Base-by-base conservation (phyloP, 2,113 vertebrate genomes). In the Dicaeum eximium region DNA sequence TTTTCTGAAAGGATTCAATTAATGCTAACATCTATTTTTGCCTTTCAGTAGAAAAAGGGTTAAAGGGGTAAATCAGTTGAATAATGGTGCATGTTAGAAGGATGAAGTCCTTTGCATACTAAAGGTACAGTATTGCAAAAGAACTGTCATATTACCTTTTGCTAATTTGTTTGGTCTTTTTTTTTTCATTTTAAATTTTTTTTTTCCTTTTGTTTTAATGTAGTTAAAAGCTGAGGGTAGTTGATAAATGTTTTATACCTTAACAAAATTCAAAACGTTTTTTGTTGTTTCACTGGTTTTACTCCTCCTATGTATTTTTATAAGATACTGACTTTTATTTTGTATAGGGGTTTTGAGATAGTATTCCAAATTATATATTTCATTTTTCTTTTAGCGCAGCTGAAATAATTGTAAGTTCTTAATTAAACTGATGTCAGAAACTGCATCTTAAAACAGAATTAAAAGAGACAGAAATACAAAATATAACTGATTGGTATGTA, bases 91-190 rank as follows among this genome's bases (percentile, higher is more conserved):
- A 74, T 53, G 7, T 80, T 58, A 88, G 82, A 92, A 86, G 87
- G 96, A 85, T 96, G 94, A 96, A 96, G 95, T 97, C 95, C 87
- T 96, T 97, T 96, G 84, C 87, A 73, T 95, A 73, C 75, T 90
- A 95, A 94, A 96, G 87, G 86, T 93, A 94, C 93, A 93, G 92
- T 67, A 14, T 42, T 92, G 67, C 72, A 64, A 79, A 95, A 95
- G 50, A 88, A 44, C 38, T 87, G 27, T 92, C 38, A 47, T 24
- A 40, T 73, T 83, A 69, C 22, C 73, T 86, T 93, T 77, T 66
- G 88, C 50, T 84, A 80, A 91, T 88, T 85, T 54, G 40, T 90
- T 88, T 53, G 77, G n/a, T 15, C 1, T 78, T 56, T 40, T 56
- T 1, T 2, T 17, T 40, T 47, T 16, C 11, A 16, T 57, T 21